Base-by-base conservation (phyloP, 2,888 invertebrate genomes). In the Eremobia ochroleuca region DNA sequence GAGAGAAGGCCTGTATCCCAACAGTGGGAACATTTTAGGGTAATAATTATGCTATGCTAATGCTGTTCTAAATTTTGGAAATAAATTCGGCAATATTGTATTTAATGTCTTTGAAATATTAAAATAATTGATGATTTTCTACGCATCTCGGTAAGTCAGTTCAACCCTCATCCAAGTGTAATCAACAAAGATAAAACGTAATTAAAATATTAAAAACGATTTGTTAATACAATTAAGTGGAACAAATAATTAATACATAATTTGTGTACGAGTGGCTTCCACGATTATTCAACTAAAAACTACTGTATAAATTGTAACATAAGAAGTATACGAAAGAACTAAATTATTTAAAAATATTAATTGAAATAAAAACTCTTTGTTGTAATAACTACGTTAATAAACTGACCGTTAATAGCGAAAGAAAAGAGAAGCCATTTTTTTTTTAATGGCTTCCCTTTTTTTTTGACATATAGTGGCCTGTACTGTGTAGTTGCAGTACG, bases 361-460 rank as follows among this genome's bases (percentile, higher is more conserved):
- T 65, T 11, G 28, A 34, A 25, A n/a, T 64, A 64, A 11, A 37
- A 65, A 6, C 37, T 49, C 15, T 64, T 64, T 65, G 1, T 11
- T 28, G 28, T 28, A 18, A 28, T 5, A 25, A 31, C 15, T 21
- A n/a, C 9, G 0, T 15, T 2, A 31, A 64, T 28, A 2, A 34
- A 65, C 49, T 59, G 49, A 34, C 49, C 43, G 58, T 25, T 43
- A 25, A 34, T 40, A 37, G 18, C 4, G 6, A 49, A 58, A 73
- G 1, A 43, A 52, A 40, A 1, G 6, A 2, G 1, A 25, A 4
- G 18, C 18, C 1, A 1, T 18, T 58, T 59, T n/a, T 0, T 25
- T 76, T 70, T 65, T 43, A 15, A 15, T 46, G 65, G 52, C 8
- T 52, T n/a, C 28, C 25, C 13, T 43, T 8, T 65, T 34, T 70